These are phyloP conservation scores for Gila robusta DNA, from an alignment of 2,797 vertebrate genomes.

Conservation along the genomic window DNA sequence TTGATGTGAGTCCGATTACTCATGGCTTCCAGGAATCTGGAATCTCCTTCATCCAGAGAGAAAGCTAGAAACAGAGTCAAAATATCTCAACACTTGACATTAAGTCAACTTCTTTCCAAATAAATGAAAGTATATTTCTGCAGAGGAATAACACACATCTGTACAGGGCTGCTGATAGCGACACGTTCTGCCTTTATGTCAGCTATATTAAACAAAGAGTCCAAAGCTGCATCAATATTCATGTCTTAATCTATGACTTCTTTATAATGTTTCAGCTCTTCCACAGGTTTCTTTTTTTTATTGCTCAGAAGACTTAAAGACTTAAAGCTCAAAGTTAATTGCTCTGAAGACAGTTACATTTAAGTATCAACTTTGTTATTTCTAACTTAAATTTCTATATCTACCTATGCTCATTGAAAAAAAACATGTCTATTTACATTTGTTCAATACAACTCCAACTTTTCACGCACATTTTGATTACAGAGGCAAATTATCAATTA, in stretches of 20 bases:
- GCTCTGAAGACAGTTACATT: neutral
- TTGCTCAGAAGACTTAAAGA: neutral
- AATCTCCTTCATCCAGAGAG: neutral
- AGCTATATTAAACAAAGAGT: neutral
- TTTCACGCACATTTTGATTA: neutral
- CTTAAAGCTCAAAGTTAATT: neutral
- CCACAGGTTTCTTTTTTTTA: neutral
- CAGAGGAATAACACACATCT: neutral
- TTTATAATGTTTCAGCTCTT: neutral
- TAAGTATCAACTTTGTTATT: neutral
- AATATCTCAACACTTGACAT: conserved; percentile 8
- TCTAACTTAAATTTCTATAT: too few relatives aligned
- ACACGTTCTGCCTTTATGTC: neutral
- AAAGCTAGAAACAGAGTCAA: neutral
- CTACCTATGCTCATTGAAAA: too few relatives aligned
- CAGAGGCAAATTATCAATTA: neutral
- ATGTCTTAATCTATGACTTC: neutral
- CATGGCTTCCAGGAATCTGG: conserved; percentile 2
- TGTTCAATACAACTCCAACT: too few relatives aligned
- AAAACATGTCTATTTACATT: too few relatives aligned
- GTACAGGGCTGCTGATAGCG: conserved; percentile 1
- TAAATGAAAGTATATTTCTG: neutral
- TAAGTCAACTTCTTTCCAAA: conserved; percentile 21
- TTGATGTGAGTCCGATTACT: conserved; percentile 3
- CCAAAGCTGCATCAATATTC: conserved; percentile 2